Evolutionary conservation across 2,888 invertebrate species (phyloP).

Genomic region (Phragmatobia fuliginosa): DNA sequence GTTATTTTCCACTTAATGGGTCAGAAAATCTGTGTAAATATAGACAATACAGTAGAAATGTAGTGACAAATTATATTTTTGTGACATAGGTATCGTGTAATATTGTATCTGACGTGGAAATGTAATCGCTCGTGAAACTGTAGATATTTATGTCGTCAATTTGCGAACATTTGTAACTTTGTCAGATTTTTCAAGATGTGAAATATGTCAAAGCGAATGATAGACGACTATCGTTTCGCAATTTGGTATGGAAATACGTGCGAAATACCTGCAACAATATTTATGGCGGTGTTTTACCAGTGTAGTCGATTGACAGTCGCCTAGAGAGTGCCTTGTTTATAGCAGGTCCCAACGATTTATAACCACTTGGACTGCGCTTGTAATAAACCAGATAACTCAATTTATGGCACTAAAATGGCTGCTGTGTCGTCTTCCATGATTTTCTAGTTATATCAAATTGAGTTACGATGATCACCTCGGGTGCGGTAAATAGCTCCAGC

Average conservation of each 20-base stretch:
- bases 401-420: conserved; percentile 69
- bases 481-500: conserved; percentile 51
- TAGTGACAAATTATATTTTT: conserved; percentile 3
- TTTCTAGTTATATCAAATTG: conserved; percentile 65
- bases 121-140: conserved; percentile 32
- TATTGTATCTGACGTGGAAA: conserved; percentile 32
- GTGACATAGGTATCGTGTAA: conserved; percentile 19
- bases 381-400: conserved; percentile 77
- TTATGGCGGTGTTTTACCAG: conserved; percentile 56
- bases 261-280: conserved; percentile 65
- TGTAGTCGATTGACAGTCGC: conserved; percentile 70
- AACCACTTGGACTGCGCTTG: conserved; percentile 66
- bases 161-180: conserved; percentile 66
- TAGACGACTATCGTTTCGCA: conserved; percentile 67
- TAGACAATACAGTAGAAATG: conserved; percentile 27
- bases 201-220: conserved; percentile 71
- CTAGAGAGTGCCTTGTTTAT: conserved; percentile 69
- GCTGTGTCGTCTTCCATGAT: conserved; percentile 62
- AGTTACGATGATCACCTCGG: conserved; percentile 65
- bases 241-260: conserved; percentile 66
- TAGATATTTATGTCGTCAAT: conserved; percentile 57
- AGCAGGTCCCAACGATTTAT: conserved; percentile 64
- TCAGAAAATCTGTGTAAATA: conserved; percentile 13
- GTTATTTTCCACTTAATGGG: neutral
- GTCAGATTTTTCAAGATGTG: conserved; percentile 64